Conservation (phyloP, 2,797 vertebrate genomes). For the Sylvia borin region DNA sequence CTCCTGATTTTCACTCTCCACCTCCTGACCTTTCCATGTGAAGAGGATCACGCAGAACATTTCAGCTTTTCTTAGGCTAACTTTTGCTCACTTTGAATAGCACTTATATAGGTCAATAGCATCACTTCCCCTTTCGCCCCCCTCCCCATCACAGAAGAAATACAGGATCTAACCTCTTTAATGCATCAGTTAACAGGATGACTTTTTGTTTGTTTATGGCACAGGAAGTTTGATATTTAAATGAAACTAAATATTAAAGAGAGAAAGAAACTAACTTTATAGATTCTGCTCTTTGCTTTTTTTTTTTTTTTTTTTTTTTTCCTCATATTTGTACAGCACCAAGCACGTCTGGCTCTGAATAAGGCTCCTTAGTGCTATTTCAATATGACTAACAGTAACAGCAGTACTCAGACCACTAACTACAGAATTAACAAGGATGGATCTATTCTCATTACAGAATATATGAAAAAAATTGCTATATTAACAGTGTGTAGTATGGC, state of each 20-base stretch:
- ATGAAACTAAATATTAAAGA: slow-evolving; percentile 9
- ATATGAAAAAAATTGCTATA: not conserved
- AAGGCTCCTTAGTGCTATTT: not conserved
- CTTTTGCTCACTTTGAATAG: slow-evolving; percentile 70
- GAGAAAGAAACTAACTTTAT: not conserved
- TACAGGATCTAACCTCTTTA: slow-evolving; percentile 40
- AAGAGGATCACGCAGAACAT: slow-evolving; percentile 66
- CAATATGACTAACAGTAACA: not conserved
- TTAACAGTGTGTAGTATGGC: not conserved
- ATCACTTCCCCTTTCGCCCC: slow-evolving; percentile 55
- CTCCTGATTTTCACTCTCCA: slow-evolving; percentile 63
- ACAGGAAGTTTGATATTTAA: not conserved
- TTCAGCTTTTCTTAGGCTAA: slow-evolving; percentile 69
- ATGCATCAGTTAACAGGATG: slow-evolving; percentile 9
- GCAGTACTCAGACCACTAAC: not conserved
- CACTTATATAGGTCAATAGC: slow-evolving; percentile 70
- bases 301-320: not conserved
- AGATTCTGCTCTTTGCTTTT: not conserved
- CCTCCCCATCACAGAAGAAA: slow-evolving; percentile 46
- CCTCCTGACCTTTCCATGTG: slow-evolving; percentile 64
- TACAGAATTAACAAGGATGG: not conserved
- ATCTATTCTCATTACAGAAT: not conserved
- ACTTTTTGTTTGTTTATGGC: slow-evolving; percentile 20
- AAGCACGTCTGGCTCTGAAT: not conserved
- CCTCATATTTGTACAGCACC: not conserved